phyloP scores from a whole-genome alignment of 2,113 vertebrate species.

The Grammomys dolichurus region DNA sequence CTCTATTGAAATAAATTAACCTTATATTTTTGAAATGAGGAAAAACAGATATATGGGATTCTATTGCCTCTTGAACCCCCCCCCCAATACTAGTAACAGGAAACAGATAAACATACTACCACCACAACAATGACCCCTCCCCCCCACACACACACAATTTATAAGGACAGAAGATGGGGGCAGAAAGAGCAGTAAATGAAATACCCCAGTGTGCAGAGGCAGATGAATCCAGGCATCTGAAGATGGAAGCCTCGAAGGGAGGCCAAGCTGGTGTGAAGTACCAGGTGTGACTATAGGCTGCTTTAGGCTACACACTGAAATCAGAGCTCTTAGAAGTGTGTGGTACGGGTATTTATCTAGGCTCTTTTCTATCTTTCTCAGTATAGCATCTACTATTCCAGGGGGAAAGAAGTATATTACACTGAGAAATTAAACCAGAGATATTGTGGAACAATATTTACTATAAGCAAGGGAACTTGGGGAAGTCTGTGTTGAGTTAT shows the following conservation, averaged over 20 bases:
- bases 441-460: background rate
- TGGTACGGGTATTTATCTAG: background rate
- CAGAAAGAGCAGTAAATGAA: background rate
- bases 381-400: background rate
- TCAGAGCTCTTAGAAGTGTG: background rate
- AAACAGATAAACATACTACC: background rate
- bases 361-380: background rate
- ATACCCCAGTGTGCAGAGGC: background rate
- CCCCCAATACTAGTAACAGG: slow-evolving; percentile 1
- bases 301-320: background rate
- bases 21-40: slow-evolving; percentile 36
- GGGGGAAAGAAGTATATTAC: background rate
- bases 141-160: background rate
- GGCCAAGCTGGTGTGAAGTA: background rate
- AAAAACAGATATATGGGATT: background rate
- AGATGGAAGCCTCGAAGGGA: background rate
- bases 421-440: slow-evolving; percentile 43
- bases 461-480: background rate
- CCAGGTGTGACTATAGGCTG: background rate
- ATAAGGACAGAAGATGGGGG: background rate
- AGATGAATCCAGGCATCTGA: background rate
- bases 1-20: slow-evolving; percentile 29
- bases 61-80: slow-evolving; percentile 25
- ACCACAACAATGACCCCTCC: background rate
- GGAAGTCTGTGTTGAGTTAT: background rate